Evolutionary conservation across 2,888 invertebrate genomes (phyloP), one percentile per base, ranked within the genome.

Genomic region (Alloplasta piceator): DNA sequence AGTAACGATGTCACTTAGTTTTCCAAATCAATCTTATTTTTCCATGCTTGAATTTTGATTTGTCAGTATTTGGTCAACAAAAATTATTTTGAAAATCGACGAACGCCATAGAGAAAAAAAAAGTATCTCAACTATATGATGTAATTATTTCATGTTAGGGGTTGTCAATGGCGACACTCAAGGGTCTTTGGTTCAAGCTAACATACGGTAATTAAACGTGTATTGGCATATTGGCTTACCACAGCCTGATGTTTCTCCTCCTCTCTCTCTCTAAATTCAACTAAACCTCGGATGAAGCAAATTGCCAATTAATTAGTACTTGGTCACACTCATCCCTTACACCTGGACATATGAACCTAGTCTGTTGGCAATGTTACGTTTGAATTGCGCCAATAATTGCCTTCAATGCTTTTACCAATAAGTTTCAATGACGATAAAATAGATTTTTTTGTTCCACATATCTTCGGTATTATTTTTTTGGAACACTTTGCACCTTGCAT

Each of bases 281-380:
- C 16, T 72, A 56, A 67, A 66, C 16, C 50, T 52, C 61, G 78
- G 68, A 60, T 66, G 39, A 52, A 63, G 68, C 12, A 74, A 81
- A 71, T 78, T 77, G 78, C 52, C 74, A 81, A 81, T 81, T 78
- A 81, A 81, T 81, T 78, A 70, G 66, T 70, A 76, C 70, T 81
- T 43, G 70, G 52, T 75, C 16, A 61, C 26, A 60, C 50, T 60
- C 64, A 60, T 41, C 16, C 7, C 10, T 16, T 46, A 1, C 5
- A 12, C 9, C 12, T 26, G 26, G 63, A 46, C 16, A 9, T 26
- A 12, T 16, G 26, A 9, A 7, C 12, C 6, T 14, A 12, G 0
- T 12, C 14, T 48, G 12, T 12, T 48, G 12, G 48, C 10, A 7
- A 6, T 7, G 48, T 48, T 48, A 10, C 48, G 10, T n/a, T 48